Base-by-base conservation (phyloP, 2,113 vertebrate genomes). In the Syngnathoides biaculeatus region DNA sequence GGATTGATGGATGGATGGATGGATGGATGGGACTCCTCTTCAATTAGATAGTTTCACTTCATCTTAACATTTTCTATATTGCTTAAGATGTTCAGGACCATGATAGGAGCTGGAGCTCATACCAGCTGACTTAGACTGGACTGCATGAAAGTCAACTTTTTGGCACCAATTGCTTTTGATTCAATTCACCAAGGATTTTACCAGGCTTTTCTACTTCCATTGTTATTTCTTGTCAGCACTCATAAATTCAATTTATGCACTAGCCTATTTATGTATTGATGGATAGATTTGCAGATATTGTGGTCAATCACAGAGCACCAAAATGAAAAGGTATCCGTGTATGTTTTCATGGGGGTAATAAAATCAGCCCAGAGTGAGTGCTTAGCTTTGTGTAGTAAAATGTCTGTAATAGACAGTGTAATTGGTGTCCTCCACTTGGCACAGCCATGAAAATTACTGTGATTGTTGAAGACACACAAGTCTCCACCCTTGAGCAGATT, bases 401-500 rank as follows among this genome's bases (percentile, higher is more conserved):
- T 72, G 82, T 71, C 76, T 86, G 87, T 83, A 89, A 86, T 86
- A 82, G 81, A 83, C 78, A 12, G 53, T 22, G 64, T 65, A 53
- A 73, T 70, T 67, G 55, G 68, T 67, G 79, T 69, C 73, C 73
- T 88, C 68, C 68, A 67, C 65, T 68, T 88, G 86, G 77, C 63
- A 80, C 62, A 76, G 83, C 73, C 77, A 79, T 84, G 86, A 82
- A 89, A 82, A 84, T 90, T 82, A 91, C 88, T 88, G 86, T 82
- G 82, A 92, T 90, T 89, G 79, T 75, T 73, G 79, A 90, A 85
- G 88, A 91, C 87, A 87, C 87, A 84, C 79, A 79, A 77, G 74
- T 87, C 89, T 89, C 89, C 89, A 78, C 89, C 90, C 89, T 86
- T 68, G 75, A 86, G 84, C 84, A 80, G 84, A 88, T 92, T 90